Conservation (phyloP, 2,888 invertebrate genomes). For the Anthophora plumipes region DNA sequence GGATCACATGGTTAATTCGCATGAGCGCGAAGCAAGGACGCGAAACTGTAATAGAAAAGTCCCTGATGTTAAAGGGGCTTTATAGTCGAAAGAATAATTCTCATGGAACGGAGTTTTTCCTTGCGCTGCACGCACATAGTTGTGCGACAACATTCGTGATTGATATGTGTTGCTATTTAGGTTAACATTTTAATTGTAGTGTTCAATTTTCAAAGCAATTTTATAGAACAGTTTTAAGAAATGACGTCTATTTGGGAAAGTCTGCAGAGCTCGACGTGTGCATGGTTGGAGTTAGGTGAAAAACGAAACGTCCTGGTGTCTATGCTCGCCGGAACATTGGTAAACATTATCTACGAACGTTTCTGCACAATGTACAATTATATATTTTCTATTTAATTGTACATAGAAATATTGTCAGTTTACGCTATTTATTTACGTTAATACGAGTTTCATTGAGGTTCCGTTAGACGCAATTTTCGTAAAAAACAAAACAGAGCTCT, state of each 20-base stretch:
- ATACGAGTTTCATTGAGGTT: background rate
- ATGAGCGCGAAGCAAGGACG: too few relatives aligned
- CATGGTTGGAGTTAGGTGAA: slow-evolving; percentile 94
- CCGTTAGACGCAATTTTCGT: background rate
- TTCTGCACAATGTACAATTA: background rate
- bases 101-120: background rate
- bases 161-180: slow-evolving; percentile 59
- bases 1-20: too few relatives aligned
- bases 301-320: slow-evolving; percentile 95
- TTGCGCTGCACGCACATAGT: background rate
- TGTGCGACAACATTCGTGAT: slow-evolving; percentile 22
- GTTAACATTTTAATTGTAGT: slow-evolving; percentile 52
- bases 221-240: slow-evolving; percentile 14
- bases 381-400: slow-evolving; percentile 14
- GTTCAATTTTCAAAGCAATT: slow-evolving; percentile 1
- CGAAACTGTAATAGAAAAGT: background rate
- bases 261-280: slow-evolving; percentile 90
- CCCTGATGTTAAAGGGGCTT: background rate
- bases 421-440: background rate
- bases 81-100: slow-evolving; percentile 16
- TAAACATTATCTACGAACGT: slow-evolving; percentile 84
- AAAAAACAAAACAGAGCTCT: background rate
- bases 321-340: slow-evolving; percentile 94
- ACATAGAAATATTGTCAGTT: background rate
- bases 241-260: slow-evolving; percentile 90